Conservation (phyloP, 1,140 invertebrate genomes). For the Parapsyche elsis region DNA sequence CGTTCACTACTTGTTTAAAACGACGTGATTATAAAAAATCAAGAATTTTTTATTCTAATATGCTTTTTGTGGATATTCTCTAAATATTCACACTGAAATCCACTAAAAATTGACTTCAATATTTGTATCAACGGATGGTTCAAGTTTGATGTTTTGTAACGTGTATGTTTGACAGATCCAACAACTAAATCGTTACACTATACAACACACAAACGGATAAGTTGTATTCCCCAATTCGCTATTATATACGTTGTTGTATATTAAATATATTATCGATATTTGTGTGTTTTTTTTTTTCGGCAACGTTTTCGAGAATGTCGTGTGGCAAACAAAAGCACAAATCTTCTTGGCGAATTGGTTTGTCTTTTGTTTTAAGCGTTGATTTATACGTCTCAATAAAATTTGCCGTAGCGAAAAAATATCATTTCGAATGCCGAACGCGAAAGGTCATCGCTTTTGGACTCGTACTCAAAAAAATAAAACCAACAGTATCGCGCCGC, state of each 20-base stretch:
- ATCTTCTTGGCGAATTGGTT: slow-evolving; percentile 21
- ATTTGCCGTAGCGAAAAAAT: slow-evolving; percentile 23
- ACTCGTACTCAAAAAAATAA: neutral
- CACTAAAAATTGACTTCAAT: neutral
- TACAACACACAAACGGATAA: too few relatives aligned
- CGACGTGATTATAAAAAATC: slow-evolving; percentile 26
- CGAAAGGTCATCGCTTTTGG: slow-evolving; percentile 20
- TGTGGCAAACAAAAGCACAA: slow-evolving; percentile 26
- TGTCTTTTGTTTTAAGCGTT: slow-evolving; percentile 39
- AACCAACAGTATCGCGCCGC: too few relatives aligned
- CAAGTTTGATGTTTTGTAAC: too few relatives aligned
- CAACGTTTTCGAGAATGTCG: neutral
- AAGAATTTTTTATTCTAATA: neutral
- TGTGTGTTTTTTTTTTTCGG: slow-evolving; percentile 16
- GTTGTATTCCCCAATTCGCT: too few relatives aligned
- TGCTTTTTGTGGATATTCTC: neutral
- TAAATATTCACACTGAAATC: neutral
- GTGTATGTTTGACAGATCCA: too few relatives aligned
- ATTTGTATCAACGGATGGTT: too few relatives aligned
- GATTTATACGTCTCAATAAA: slow-evolving; percentile 40
- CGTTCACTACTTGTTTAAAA: slow-evolving; percentile 39
- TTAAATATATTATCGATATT: too few relatives aligned
- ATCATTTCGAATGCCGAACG: slow-evolving; percentile 18
- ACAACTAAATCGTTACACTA: too few relatives aligned
- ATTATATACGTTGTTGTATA: too few relatives aligned